These are phyloP conservation scores for Pocillopora verrucosa DNA, from an alignment of 64 coral and sea anemone genomes.

Conservation along the genomic window DNA sequence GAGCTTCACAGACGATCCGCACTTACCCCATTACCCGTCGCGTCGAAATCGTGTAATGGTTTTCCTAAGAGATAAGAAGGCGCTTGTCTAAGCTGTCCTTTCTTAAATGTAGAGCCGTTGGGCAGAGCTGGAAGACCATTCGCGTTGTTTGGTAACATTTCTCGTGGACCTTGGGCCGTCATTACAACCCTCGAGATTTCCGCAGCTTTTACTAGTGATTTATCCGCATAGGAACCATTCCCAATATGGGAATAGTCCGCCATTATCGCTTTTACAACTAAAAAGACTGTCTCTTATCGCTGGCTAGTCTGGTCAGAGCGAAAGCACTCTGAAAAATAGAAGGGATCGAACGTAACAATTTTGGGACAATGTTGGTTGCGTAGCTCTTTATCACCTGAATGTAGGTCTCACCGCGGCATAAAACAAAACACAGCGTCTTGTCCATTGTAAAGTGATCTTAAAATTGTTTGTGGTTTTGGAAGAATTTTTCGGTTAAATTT, in stretches of 20 bases:
- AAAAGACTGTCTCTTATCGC: background rate
- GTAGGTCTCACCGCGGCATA: background rate
- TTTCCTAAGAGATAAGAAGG: conserved; percentile 59
- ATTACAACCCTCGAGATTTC: conserved; percentile 5
- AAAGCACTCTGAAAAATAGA: background rate
- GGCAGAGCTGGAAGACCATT: background rate
- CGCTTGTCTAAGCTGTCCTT: conserved; percentile 10
- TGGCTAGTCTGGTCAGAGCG: background rate
- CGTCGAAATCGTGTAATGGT: conserved; percentile 63
- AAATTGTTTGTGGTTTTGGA: conserved; percentile 4
- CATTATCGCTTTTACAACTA: background rate
- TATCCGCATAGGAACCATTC: background rate
- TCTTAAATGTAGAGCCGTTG: background rate
- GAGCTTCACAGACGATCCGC: background rate
- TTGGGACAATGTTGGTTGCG: too few species aligned
- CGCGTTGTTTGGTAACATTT: background rate
- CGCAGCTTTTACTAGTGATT: conserved; percentile 13
- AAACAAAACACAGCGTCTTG: background rate
- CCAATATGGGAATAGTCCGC: background rate
- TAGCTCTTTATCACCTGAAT: background rate
- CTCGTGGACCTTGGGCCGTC: background rate
- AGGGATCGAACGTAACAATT: too few species aligned
- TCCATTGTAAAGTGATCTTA: background rate
- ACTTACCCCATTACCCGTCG: conserved; percentile 33
- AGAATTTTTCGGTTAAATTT: conserved; percentile 13